These are phyloP conservation scores for Meliscaeva auricollis DNA, from an alignment of 2,888 invertebrate species.

Conservation along the genomic window DNA sequence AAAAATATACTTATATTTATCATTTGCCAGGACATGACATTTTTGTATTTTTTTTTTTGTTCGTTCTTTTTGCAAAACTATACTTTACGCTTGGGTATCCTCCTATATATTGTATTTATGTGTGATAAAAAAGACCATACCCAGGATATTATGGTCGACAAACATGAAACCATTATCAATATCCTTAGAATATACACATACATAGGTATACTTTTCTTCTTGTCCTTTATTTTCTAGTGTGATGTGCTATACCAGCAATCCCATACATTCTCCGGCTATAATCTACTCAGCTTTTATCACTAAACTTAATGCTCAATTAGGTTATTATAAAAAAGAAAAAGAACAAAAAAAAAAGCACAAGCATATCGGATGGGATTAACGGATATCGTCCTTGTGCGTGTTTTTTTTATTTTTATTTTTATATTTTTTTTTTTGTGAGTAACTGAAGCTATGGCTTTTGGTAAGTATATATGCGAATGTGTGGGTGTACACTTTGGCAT, in stretches of 20 bases:
- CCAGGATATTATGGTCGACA: conserved; percentile 69
- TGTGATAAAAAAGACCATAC: conserved; percentile 69
- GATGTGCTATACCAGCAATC: conserved; percentile 21
- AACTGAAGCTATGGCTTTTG: neutral
- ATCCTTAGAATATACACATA: conserved; percentile 57
- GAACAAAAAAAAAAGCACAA: conserved; percentile 15
- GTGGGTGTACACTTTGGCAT: conserved; percentile 50
- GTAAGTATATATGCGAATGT: neutral
- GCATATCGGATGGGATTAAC: conserved; percentile 73
- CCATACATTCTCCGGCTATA: conserved; percentile 51
- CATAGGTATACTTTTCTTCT: conserved; percentile 22
- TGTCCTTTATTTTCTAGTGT: conserved; percentile 10
- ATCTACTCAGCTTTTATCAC: conserved; percentile 75
- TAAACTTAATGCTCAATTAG: conserved; percentile 75
- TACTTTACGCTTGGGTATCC: conserved; percentile 30
- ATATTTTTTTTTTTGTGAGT: neutral
- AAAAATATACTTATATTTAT: conserved; percentile 12
- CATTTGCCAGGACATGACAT: conserved; percentile 22
- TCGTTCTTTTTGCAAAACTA: neutral
- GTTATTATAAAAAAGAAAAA: conserved; percentile 67
- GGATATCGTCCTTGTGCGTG: conserved; percentile 59
- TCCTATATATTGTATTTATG: neutral
- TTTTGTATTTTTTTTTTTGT: conserved; percentile 11
- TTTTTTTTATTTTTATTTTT: neutral
- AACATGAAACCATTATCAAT: conserved; percentile 75